Conservation (phyloP, 2,888 invertebrate species). For the Sarcophaga rosellei region DNA sequence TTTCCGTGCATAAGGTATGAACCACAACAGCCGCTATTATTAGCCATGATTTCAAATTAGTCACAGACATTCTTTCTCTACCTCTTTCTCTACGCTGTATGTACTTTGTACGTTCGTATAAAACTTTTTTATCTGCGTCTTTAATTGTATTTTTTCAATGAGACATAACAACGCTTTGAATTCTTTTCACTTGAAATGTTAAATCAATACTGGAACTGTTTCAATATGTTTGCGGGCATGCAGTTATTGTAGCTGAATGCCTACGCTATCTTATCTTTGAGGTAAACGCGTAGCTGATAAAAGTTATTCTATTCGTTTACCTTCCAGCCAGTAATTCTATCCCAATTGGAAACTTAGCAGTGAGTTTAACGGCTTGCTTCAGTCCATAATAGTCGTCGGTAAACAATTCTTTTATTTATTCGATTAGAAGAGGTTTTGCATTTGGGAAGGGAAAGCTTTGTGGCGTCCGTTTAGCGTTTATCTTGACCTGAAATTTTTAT, state of each 20-base stretch:
- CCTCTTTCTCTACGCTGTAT: background rate
- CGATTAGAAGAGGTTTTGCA: no score
- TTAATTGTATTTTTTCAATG: slow-evolving; percentile 5
- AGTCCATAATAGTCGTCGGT: no score
- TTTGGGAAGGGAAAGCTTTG: no score
- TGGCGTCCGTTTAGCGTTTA: no score
- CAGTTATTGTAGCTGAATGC: background rate
- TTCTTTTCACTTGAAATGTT: slow-evolving; percentile 10
- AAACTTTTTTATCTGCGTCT: background rate
- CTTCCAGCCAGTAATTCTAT: no score
- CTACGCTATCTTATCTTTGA: no score
- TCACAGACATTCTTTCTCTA: slow-evolving; percentile 24
- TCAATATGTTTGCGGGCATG: background rate
- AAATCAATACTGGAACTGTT: background rate
- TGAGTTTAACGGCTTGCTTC: no score
- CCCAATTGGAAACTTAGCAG: no score
- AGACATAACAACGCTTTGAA: background rate
- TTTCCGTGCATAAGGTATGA: background rate
- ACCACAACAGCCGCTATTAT: background rate
- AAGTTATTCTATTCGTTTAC: no score
- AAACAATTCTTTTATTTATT: no score
- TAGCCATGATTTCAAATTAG: slow-evolving; percentile 21
- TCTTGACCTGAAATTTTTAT: no score
- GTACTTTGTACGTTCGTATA: slow-evolving; percentile 27
- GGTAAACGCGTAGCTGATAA: no score